phyloP scores from a whole-genome alignment of 1,140 invertebrate species.

The Lordiphosa collinella region DNA sequence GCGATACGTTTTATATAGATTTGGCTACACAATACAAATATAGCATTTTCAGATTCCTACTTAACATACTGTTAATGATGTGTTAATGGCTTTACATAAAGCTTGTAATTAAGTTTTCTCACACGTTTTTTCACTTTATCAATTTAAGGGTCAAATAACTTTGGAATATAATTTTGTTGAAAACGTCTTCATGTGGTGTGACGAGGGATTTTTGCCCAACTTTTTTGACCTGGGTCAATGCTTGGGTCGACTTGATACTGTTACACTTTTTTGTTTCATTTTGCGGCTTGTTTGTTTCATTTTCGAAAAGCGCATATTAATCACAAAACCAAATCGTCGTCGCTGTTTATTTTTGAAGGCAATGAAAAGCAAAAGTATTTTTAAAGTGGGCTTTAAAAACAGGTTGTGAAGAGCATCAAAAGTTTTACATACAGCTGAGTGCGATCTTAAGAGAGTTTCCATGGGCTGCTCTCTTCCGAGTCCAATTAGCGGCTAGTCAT shows the following conservation, averaged over 20 bases:
- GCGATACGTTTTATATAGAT: too few relatives aligned
- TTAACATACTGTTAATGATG: too few relatives aligned
- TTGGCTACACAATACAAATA: too few relatives aligned
- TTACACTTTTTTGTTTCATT: conserved; percentile 43
- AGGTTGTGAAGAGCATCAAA: conserved; percentile 64
- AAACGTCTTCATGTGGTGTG: neutral
- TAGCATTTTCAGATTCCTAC: neutral
- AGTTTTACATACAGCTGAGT: conserved; percentile 40
- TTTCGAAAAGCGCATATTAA: conserved; percentile 73
- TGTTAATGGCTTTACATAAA: too few relatives aligned
- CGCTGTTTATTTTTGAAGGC: conserved; percentile 53
- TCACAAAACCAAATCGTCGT: conserved; percentile 52
- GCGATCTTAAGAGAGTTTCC: conserved; percentile 42
- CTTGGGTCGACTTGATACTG: conserved; percentile 26
- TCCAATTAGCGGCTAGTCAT: conserved; percentile 12
- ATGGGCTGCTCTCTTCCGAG: conserved; percentile 3
- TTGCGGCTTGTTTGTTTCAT: conserved; percentile 43
- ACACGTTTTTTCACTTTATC: too few relatives aligned
- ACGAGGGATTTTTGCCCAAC: neutral
- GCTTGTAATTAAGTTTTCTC: too few relatives aligned
- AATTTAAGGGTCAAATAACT: neutral
- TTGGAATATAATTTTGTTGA: neutral
- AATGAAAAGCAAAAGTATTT: conserved; percentile 77
- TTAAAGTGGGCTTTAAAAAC: conserved; percentile 74
- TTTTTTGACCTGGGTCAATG: conserved; percentile 59